Conservation (phyloP, 1,140 invertebrate genomes). For the Fopius arisanus region DNA sequence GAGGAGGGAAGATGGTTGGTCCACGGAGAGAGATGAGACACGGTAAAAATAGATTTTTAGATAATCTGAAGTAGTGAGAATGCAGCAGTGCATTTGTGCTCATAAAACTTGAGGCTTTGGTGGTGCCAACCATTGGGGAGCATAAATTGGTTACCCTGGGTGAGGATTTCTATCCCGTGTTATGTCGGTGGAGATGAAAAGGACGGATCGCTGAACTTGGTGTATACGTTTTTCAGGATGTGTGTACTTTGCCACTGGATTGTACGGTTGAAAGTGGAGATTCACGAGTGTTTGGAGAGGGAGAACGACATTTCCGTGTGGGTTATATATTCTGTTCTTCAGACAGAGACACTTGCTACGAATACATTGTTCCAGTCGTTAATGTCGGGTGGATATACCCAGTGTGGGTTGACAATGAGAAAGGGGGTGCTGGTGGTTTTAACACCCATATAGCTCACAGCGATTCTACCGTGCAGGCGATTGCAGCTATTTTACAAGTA, state of each 20-base stretch:
- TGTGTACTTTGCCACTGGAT: background rate
- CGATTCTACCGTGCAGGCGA: background rate
- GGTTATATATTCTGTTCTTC: background rate
- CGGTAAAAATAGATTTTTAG: background rate
- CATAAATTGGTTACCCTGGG: background rate
- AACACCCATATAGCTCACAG: background rate
- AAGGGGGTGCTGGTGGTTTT: constrained; percentile 5
- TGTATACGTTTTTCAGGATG: background rate
- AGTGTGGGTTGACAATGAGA: background rate
- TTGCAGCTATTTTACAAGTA: background rate
- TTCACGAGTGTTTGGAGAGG: background rate
- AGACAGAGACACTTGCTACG: constrained; percentile 2
- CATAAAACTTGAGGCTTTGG: background rate
- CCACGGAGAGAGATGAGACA: background rate
- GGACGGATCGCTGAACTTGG: background rate
- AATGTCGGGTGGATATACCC: background rate
- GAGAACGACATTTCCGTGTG: background rate
- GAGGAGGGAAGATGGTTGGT: too few species aligned
- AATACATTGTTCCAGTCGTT: constrained; percentile 30
- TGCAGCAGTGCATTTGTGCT: background rate
- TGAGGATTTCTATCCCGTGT: background rate
- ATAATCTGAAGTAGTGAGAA: background rate
- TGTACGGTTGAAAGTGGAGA: background rate
- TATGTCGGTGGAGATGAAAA: background rate
- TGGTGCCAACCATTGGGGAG: background rate